Conservation (phyloP, 1,140 invertebrate genomes). For the Formica selysi region DNA sequence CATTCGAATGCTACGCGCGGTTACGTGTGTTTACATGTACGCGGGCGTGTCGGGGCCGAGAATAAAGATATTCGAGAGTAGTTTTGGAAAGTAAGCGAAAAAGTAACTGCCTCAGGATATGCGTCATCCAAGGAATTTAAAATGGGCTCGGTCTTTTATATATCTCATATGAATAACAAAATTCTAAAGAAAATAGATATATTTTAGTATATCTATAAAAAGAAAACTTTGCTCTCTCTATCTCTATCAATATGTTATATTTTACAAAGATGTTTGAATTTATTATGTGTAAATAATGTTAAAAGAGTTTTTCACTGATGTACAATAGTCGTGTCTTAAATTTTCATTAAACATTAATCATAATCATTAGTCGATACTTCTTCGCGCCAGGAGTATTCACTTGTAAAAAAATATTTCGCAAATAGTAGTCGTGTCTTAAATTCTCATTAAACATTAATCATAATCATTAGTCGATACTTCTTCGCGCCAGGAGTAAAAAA, state of each 20-base stretch:
- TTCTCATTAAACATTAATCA: neutral
- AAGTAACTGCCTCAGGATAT: slow-evolving; percentile 26
- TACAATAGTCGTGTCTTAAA: neutral
- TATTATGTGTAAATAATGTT: neutral
- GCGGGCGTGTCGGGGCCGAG: slow-evolving; percentile 36
- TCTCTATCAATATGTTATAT: neutral
- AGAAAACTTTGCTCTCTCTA: neutral
- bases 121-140: slow-evolving; percentile 17
- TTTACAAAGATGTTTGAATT: neutral
- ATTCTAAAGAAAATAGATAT: slow-evolving; percentile 9
- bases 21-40: slow-evolving; percentile 20
- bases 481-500: too few species aligned
- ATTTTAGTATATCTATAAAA: neutral
- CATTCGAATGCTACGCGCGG: slow-evolving; percentile 16
- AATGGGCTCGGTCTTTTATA: neutral
- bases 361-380: neutral
- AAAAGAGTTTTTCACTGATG: neutral
- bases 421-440: neutral
- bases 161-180: slow-evolving; percentile 24
- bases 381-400: too few species aligned
- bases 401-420: neutral
- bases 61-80: slow-evolving; percentile 27
- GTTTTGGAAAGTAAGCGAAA: slow-evolving; percentile 29
- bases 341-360: neutral
- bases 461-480: neutral